Conservation (phyloP, 2,113 vertebrate species). For the Xyrauchen texanus region DNA sequence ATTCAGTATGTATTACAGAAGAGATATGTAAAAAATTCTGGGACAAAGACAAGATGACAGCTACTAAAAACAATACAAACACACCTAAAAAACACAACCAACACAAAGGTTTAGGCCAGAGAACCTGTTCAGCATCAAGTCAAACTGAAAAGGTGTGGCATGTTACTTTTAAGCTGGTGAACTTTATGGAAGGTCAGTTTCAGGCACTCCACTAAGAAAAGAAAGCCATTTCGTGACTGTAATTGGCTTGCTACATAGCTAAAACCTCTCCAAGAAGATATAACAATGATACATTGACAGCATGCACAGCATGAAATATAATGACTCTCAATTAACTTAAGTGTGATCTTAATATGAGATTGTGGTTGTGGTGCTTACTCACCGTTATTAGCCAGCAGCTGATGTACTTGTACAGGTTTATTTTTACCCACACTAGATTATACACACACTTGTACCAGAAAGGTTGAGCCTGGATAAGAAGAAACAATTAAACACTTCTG, state of each 20-base stretch:
- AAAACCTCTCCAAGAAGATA: background rate
- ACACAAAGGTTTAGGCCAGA: background rate
- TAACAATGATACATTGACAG: background rate
- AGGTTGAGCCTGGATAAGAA: conserved; percentile 75
- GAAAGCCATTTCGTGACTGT: background rate
- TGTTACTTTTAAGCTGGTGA: background rate
- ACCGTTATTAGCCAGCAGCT: conserved; percentile 97
- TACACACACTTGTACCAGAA: conserved; percentile 95
- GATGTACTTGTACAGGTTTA: conserved; percentile 94
- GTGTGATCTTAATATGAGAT: background rate
- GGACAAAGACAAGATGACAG: background rate
- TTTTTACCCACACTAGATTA: conserved; percentile 91
- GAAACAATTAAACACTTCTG: background rate
- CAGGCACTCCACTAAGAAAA: conserved; percentile 3
- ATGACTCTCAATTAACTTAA: conserved; percentile 10
- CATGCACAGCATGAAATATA: background rate
- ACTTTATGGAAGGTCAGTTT: background rate
- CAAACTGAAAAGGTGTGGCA: conserved; percentile 1
- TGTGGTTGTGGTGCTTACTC: conserved; percentile 65
- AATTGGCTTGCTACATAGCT: conserved; percentile 1
- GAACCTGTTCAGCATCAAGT: background rate
- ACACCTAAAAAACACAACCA: background rate
- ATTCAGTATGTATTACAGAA: no score
- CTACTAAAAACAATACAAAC: background rate
- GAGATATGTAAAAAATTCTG: background rate